Base-by-base conservation (phyloP, 2,113 vertebrate genomes). In the Loxodonta africana region DNA sequence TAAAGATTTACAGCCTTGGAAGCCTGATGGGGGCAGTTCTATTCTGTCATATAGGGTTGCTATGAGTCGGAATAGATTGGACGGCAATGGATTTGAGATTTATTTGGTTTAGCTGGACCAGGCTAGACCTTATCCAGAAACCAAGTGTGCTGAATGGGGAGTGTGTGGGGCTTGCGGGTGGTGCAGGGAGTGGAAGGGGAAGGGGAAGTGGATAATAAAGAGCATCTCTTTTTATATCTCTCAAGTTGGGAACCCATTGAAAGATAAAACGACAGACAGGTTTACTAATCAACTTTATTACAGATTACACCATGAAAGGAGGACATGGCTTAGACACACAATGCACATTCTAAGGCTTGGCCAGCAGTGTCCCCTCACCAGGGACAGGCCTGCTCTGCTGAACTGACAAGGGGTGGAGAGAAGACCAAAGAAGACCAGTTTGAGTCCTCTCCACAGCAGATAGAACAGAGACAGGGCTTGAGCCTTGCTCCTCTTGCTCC, bases 341-440 rank as follows among this genome's bases (percentile, higher is more conserved):
- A 28, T n/a, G 73, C 12, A 0, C 37, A 57, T 8, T 53, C 73
- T 86, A 53, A 57, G 62, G 20, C 4, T 12, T 69, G 21, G 33
- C 30, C 2, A 71, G 0, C 28, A 15, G 69, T 33, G 2, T 21
- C 53, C 62, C 23, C 25, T 23, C 18, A 8, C 9, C 9, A 4
- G 17, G 33, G 41, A 44, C 23, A 4, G 41, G 33, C 53, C 44
- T 7, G 33, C 14, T 4, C 63, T 12, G 53, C 48, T 69, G 92
- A 82, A 60, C 44, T 28, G 8, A 8, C n/a, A 17, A 5, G 23
- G 8, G 8, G 2, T 41, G 11, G 37, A 41, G 77, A 6, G 25
- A 25, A 8, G 28, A 46, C 14, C 15, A 17, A 63, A 62, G 60
- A 62, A 21, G 18, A 62, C 20, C 0, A 12, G 53, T 57, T 0